phyloP scores from a whole-genome alignment of 1,140 invertebrate species.

The Ceratina calcarata region DNA sequence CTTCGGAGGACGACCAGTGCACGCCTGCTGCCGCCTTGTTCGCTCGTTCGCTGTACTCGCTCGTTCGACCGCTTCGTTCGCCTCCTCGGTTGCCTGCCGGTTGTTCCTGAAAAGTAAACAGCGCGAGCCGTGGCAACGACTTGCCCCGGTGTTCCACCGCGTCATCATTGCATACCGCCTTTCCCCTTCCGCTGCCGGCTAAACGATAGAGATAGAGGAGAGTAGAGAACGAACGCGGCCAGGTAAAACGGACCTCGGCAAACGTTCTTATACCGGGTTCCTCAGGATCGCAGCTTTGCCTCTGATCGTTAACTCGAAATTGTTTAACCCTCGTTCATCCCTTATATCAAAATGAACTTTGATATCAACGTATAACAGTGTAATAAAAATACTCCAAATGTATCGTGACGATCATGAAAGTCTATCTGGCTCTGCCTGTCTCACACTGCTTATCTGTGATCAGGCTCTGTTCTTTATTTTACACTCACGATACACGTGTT shows the following conservation, averaged over 20 bases:
- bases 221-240: slow-evolving; percentile 9
- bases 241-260: slow-evolving; percentile 25
- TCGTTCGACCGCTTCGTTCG: not conserved
- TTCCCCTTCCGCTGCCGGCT: slow-evolving; percentile 23
- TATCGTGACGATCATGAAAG: no score
- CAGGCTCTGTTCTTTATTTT: no score
- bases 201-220: slow-evolving; percentile 44
- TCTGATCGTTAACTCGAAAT: no score
- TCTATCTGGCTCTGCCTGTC: no score
- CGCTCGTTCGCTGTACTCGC: not conserved
- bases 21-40: slow-evolving; percentile 17
- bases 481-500: no score
- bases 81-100: not conserved
- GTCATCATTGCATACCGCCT: slow-evolving; percentile 42
- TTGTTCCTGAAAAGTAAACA: slow-evolving; percentile 68
- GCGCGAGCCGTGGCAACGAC: slow-evolving; percentile 58
- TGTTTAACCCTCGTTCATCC: not conserved
- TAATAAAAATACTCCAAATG: no score
- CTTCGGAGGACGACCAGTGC: slow-evolving; percentile 24
- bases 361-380: no score
- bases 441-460: no score
- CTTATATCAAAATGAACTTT: no score
- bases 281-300: slow-evolving; percentile 14
- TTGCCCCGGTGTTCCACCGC: slow-evolving; percentile 51
- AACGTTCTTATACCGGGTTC: slow-evolving; percentile 9